phyloP scores from a whole-genome alignment of 2,888 invertebrate species.

The Zaprionus bogoriensis region DNA sequence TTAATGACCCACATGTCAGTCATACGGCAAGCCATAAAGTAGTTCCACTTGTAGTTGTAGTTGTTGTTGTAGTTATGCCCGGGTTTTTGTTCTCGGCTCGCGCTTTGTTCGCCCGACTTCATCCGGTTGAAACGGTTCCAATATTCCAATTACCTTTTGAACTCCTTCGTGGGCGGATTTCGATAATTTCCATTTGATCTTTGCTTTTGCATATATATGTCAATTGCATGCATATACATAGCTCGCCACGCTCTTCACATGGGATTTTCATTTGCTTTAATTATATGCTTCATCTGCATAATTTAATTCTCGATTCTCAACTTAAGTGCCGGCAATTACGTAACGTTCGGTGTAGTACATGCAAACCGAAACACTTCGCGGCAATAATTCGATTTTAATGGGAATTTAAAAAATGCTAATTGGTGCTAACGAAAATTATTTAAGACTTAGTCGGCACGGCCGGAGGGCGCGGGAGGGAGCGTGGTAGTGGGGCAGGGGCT shows the following conservation, averaged over 20 bases:
- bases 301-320: constrained; percentile 25
- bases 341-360: constrained; percentile 34
- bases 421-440: constrained; percentile 28
- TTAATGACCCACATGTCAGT: constrained; percentile 48
- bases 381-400: constrained; percentile 26
- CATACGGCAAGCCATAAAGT: not conserved
- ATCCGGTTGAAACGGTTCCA: constrained; percentile 60
- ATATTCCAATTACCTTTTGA: not conserved
- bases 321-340: constrained; percentile 60
- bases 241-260: not conserved
- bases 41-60: not conserved
- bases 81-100: constrained; percentile 3
- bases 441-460: constrained; percentile 1
- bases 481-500: not conserved
- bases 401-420: constrained; percentile 47
- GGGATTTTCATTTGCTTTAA: constrained; percentile 12
- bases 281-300: constrained; percentile 6
- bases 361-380: constrained; percentile 20
- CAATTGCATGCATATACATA: not conserved
- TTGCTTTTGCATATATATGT: not conserved
- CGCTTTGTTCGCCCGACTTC: constrained; percentile 30
- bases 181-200: not conserved
- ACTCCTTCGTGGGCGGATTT: too few relatives aligned
- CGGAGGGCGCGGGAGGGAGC: not conserved
- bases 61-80: not conserved